A percentile compares a stretch with the other conserved stretches of the same genome.
phyloP scores from a whole-genome alignment of 2,113 vertebrate species.

The Nestor notabilis region DNA sequence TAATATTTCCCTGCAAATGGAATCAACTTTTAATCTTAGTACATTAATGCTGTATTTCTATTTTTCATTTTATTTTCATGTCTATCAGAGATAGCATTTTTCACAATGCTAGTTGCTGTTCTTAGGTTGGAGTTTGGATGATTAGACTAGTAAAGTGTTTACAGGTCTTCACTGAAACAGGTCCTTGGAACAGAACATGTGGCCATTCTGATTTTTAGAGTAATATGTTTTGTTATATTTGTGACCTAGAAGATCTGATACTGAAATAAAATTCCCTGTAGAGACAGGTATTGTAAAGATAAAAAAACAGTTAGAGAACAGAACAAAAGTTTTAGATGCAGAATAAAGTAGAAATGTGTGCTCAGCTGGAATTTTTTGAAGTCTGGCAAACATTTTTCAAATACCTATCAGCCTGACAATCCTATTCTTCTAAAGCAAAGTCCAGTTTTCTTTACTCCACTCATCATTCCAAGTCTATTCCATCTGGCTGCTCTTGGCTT shows the following conservation, averaged over 20 bases:
- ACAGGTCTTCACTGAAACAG: neutral
- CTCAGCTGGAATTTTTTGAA: neutral
- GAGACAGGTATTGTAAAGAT: neutral
- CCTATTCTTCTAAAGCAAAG: neutral
- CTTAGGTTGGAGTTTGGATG: neutral
- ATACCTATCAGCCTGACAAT: neutral
- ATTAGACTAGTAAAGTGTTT: neutral
- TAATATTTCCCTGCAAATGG: neutral
- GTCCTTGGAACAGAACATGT: neutral
- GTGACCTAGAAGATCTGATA: neutral
- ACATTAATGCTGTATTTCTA: neutral
- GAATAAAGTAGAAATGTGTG: neutral
- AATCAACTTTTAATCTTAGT: neutral
- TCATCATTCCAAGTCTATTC: neutral
- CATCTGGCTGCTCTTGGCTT: neutral
- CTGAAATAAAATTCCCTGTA: neutral
- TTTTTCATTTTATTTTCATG: neutral
- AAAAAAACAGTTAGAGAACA: neutral
- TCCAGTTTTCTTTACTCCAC: neutral
- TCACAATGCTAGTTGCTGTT: neutral
- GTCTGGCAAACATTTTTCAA: rapidly evolving
- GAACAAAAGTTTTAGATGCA: neutral
- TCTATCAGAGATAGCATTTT: neutral
- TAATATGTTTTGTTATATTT: neutral
- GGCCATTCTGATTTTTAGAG: neutral